These are phyloP conservation scores for Norana najaformis DNA, from an alignment of 2,888 invertebrate genomes.

Conservation along the genomic window DNA sequence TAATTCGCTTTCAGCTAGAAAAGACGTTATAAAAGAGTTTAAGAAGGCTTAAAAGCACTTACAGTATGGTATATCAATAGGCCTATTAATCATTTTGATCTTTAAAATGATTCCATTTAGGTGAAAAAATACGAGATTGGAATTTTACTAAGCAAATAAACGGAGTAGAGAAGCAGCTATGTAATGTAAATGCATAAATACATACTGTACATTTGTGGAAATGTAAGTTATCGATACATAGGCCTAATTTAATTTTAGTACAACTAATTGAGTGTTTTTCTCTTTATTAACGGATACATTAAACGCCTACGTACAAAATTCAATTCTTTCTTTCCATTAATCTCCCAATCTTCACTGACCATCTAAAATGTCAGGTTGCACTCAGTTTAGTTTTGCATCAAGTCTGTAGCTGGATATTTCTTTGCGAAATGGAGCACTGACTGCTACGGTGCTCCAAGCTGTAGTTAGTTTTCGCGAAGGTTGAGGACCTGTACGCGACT, in stretches of 20 bases:
- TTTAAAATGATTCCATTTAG: neutral
- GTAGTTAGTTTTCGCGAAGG: slow-evolving; percentile 14
- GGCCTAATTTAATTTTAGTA: slow-evolving; percentile 1
- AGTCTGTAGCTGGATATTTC: neutral
- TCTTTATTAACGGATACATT: neutral
- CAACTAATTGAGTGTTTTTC: neutral
- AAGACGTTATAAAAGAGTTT: neutral
- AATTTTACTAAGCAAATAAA: neutral
- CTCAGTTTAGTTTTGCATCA: neutral
- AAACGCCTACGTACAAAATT: neutral
- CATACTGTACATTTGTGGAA: neutral
- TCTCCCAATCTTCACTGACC: no score
- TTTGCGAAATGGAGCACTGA: neutral
- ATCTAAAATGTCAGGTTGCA: no score
- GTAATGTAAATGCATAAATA: neutral
- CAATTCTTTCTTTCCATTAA: no score
- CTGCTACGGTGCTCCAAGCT: neutral
- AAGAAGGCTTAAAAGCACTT: no score
- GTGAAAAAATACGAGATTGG: neutral
- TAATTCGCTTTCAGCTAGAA: neutral
- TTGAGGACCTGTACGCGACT: slow-evolving; percentile 39
- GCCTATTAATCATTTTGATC: no score
- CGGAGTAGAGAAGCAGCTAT: no score
- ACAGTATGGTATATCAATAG: no score
- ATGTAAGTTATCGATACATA: neutral